phyloP scores from a whole-genome alignment of 1,140 invertebrate genomes.

The Trichonephila clavipes region DNA sequence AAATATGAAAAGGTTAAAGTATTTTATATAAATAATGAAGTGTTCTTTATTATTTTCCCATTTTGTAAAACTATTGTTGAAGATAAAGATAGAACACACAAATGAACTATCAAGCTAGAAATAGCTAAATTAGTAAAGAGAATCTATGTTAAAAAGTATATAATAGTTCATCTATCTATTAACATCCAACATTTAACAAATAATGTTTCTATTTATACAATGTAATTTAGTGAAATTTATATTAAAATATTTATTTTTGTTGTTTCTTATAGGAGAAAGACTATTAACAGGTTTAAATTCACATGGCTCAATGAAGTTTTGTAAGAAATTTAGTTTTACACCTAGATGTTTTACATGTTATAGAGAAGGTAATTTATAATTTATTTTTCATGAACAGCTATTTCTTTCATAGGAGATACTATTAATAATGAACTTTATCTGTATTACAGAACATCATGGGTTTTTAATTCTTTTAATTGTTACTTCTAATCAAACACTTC shows the following conservation, averaged over 20 bases:
- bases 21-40: too few species aligned
- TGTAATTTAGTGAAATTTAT: too few species aligned
- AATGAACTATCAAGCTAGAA: too few species aligned
- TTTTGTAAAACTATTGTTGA: too few species aligned
- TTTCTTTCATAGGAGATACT: not conserved
- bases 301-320: conserved; percentile 84
- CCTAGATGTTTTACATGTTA: conserved; percentile 88
- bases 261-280: conserved; percentile 71
- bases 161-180: too few species aligned
- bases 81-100: too few species aligned
- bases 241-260: not conserved
- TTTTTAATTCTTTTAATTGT: conserved; percentile 79
- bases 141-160: too few species aligned
- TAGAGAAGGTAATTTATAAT: conserved; percentile 84
- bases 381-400: not conserved
- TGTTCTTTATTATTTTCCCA: too few species aligned
- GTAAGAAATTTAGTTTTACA: conserved; percentile 90
- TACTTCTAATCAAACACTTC: conserved; percentile 81
- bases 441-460: conserved; percentile 58
- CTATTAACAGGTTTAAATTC: conserved; percentile 77
- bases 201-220: too few species aligned
- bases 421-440: not conserved
- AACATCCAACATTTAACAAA: too few species aligned
- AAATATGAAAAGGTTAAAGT: too few species aligned
- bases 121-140: too few species aligned